Conservation (phyloP, 2,888 invertebrate species). For the Hofmannophila pseudospretella region DNA sequence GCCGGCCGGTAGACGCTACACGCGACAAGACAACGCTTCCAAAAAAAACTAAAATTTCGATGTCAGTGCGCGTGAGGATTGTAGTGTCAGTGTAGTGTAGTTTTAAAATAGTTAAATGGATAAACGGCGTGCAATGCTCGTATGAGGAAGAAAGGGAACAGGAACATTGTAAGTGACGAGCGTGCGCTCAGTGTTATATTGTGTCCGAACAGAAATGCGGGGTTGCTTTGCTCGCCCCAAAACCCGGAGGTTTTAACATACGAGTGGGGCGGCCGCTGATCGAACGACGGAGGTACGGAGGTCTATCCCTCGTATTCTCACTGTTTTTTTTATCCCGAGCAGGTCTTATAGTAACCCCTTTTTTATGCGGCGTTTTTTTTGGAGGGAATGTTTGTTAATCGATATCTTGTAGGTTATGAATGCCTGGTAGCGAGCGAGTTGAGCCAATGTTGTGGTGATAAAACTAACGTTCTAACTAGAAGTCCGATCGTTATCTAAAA, state of each 20-base stretch:
- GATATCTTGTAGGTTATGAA: constrained; percentile 61
- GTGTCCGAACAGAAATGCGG: constrained; percentile 51
- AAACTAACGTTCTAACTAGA: neutral
- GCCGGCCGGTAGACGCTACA: constrained; percentile 82
- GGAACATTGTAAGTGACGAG: constrained; percentile 73
- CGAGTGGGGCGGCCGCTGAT: constrained; percentile 66
- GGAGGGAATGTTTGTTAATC: constrained; percentile 67
- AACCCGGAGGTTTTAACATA: constrained; percentile 48
- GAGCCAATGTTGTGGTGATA: neutral
- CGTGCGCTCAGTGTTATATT: constrained; percentile 55
- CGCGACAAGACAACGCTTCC: constrained; percentile 76
- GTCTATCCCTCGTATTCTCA: constrained; percentile 69
- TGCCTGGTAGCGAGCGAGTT: constrained; percentile 31
- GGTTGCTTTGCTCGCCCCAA: constrained; percentile 62
- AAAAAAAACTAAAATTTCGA: constrained; percentile 59
- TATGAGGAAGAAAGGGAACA: constrained; percentile 77
- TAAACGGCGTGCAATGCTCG: constrained; percentile 76
- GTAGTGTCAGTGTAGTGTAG: constrained; percentile 71
- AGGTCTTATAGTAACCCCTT: constrained; percentile 66
- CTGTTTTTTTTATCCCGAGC: constrained; percentile 55
- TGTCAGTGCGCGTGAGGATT: constrained; percentile 67
- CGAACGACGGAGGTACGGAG: constrained; percentile 71
- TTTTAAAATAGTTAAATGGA: constrained; percentile 75
- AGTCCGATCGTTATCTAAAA: neutral
- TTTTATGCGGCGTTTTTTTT: constrained; percentile 60